A percentile compares a stretch with the other conserved stretches of the same genome.
These are phyloP conservation scores for Melanostoma scalare DNA, from an alignment of 2,888 invertebrate species.

Conservation along the genomic window DNA sequence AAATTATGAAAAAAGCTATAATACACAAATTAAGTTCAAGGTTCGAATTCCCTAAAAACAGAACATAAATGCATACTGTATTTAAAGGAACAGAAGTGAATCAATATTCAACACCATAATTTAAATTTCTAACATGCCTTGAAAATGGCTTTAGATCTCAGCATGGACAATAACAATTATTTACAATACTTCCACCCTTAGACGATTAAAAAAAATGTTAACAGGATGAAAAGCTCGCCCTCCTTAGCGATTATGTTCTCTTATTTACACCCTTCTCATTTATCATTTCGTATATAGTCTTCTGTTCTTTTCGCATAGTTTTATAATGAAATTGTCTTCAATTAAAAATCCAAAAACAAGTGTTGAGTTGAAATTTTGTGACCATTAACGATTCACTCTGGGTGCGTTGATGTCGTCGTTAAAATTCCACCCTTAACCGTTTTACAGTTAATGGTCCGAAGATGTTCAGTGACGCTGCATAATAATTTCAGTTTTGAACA, in stretches of 20 bases:
- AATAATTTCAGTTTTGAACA: slow-evolving; percentile 66
- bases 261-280: slow-evolving; percentile 69
- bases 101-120: background rate
- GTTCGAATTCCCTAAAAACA: background rate
- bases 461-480: slow-evolving; percentile 72
- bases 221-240: slow-evolving; percentile 56
- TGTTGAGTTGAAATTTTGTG: slow-evolving; percentile 68
- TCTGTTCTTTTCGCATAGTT: slow-evolving; percentile 57
- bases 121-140: slow-evolving; percentile 24
- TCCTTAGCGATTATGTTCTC: slow-evolving; percentile 68
- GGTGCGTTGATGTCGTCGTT: slow-evolving; percentile 48
- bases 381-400: slow-evolving; percentile 54
- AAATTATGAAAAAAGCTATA: too few relatives aligned
- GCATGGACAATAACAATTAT: slow-evolving; percentile 34
- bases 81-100: background rate
- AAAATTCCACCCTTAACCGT: slow-evolving; percentile 66
- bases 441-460: slow-evolving; percentile 71
- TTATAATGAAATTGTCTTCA: slow-evolving; percentile 72
- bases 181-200: slow-evolving; percentile 25
- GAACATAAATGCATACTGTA: background rate
- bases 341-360: slow-evolving; percentile 71
- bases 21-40: too few relatives aligned
- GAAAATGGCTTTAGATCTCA: slow-evolving; percentile 28
- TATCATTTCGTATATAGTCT: slow-evolving; percentile 41
- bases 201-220: slow-evolving; percentile 47